Conservation (phyloP, 2,797 vertebrate genomes). For the Rhincodon typus region DNA sequence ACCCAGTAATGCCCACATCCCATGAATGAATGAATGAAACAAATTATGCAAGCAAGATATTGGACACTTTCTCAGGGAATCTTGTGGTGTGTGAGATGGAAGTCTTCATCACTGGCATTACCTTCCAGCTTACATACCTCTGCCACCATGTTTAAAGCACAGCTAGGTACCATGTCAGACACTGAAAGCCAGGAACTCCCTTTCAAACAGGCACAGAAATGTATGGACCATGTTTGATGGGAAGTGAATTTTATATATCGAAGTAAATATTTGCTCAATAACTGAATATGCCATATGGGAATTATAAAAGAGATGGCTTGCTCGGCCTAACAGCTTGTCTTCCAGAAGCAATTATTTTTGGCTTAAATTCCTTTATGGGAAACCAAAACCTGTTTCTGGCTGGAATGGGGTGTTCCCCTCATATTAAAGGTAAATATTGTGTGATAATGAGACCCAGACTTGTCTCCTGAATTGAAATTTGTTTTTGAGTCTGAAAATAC, state of each 20-base stretch:
- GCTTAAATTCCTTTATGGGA: not conserved
- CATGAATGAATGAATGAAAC: too few relatives aligned
- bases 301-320: not conserved
- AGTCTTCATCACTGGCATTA: too few relatives aligned
- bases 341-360: not conserved
- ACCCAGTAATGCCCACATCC: too few relatives aligned
- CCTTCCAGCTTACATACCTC: too few relatives aligned
- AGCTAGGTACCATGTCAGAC: too few relatives aligned
- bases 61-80: too few relatives aligned
- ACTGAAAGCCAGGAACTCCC: too few relatives aligned
- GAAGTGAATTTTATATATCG: not conserved
- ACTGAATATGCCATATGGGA: not conserved
- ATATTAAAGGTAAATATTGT: not conserved
- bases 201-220: not conserved
- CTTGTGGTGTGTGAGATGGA: too few relatives aligned
- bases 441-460: not conserved
- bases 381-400: not conserved
- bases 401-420: too few relatives aligned
- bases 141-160: too few relatives aligned
- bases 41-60: too few relatives aligned
- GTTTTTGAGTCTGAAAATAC: too few relatives aligned
- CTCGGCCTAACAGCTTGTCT: not conserved
- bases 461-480: not conserved
- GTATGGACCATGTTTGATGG: not conserved
- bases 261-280: not conserved